Conservation (phyloP, 1,140 invertebrate species). For the Ceratina calcarata region DNA sequence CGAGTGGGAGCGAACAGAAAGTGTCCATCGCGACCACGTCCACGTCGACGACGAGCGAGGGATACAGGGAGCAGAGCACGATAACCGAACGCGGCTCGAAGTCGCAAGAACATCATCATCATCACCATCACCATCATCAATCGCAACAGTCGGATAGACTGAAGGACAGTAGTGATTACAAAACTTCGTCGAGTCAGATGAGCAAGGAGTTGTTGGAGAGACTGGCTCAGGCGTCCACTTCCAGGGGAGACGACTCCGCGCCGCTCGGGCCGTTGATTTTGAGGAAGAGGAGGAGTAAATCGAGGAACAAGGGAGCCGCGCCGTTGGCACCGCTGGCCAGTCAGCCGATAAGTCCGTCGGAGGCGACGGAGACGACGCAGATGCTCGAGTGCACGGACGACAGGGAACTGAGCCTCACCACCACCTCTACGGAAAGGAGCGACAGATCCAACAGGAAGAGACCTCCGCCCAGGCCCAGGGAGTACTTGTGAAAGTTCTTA, state of each 20-base stretch:
- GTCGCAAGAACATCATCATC: constrained; percentile 63
- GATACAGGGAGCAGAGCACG: constrained; percentile 61
- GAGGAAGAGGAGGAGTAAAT: constrained; percentile 86
- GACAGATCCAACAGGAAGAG: constrained; percentile 74
- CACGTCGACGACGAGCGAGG: constrained; percentile 60
- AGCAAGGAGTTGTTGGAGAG: constrained; percentile 76
- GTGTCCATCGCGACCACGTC: constrained; percentile 56
- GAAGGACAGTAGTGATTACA: constrained; percentile 61
- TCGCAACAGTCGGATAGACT: constrained; percentile 66
- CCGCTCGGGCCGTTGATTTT: constrained; percentile 84
- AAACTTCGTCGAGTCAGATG: constrained; percentile 68
- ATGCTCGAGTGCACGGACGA: constrained; percentile 77
- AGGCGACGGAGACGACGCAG: constrained; percentile 75
- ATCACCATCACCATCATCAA: constrained; percentile 76
- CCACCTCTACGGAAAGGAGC: constrained; percentile 50
- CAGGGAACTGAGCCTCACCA: constrained; percentile 57
- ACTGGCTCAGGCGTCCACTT: constrained; percentile 80
- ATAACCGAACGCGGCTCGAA: constrained; percentile 41
- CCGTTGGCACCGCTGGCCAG: constrained; percentile 82
- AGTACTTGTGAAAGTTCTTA: constrained; percentile 78
- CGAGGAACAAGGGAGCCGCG: constrained; percentile 83
- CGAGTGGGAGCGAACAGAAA: constrained; percentile 35
- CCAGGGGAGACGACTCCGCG: constrained; percentile 68
- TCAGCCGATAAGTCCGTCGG: constrained; percentile 77
- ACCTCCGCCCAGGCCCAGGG: constrained; percentile 75